Base-by-base conservation (phyloP, 2,888 invertebrate species). In the Athalia cordata region DNA sequence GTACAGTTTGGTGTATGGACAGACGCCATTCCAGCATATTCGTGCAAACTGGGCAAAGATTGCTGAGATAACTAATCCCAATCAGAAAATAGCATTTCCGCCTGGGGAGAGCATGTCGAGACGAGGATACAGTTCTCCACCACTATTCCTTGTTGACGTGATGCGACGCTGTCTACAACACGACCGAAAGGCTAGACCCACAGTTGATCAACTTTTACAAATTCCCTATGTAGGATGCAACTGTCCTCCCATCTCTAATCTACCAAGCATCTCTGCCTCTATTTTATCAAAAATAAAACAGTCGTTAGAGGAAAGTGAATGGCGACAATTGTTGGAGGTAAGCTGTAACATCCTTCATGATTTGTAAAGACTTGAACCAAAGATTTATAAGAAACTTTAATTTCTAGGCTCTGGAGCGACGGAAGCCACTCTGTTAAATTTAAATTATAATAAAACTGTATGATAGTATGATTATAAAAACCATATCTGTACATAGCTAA, bases 1-100 rank as follows among this genome's bases (percentile, higher is more conserved):
- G 80, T 99, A 98, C 91, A 94, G 96, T 89, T 92, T 99, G 90
- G 94, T 98, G 61, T 99, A 98, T 90, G 96, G 96, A 0, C 93
- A 93, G 84, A 97, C 98, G 1, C 99, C 99, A 0, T 99, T 98
- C 91, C 95, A 96, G 61, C 95, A 97, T 89, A 94, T 97, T 82
- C 92, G 92, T 59, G 92, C 94, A 82, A 92, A 93, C 80, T 93
- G 94, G 88, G 93, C 93, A 59, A 97, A 97, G 91, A 92, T 96
- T 76, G 93, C 92, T 83, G 96, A 96, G 79, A 97, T 98, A 83
- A 93, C 94, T 67, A 94, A 95, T 90, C 94, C 95, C 8, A 92
- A 93, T 78, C 93, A 94, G 82, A 91, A 91, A 81, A 97, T 98
- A 84, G 92, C 93, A 74, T 98, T 95, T 90, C 95, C 96, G 0